A percentile compares a stretch with the other conserved stretches of the same genome.
Evolutionary conservation across 2,113 vertebrate species (phyloP).

Genomic region (Eonycteris spelaea): DNA sequence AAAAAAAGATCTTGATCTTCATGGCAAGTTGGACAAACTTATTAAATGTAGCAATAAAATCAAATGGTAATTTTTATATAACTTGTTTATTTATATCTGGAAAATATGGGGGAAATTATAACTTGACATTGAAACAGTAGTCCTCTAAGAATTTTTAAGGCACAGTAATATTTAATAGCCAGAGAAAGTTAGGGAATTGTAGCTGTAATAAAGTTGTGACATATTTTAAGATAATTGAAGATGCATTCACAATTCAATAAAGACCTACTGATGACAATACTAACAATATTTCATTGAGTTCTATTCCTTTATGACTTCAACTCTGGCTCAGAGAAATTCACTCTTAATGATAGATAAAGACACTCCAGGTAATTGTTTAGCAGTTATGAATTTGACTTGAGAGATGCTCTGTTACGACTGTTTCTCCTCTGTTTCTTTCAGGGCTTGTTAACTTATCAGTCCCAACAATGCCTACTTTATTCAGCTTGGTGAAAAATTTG

Average conservation of each 20-base stretch:
- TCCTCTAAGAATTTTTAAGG: conserved; percentile 24
- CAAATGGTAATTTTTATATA: not conserved
- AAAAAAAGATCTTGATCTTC: not conserved
- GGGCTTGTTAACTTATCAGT: not conserved
- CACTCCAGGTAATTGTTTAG: not conserved
- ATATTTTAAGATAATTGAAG: conserved; percentile 25
- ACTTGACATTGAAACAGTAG: conserved; percentile 14
- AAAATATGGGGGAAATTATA: not conserved
- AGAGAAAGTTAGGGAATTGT: not conserved
- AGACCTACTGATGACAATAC: conserved; percentile 6
- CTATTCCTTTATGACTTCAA: not conserved
- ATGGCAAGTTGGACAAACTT: not conserved
- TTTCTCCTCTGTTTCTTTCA: not conserved
- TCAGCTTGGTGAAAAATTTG: not conserved
- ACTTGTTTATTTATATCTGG: not conserved
- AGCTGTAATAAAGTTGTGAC: conserved; percentile 14
- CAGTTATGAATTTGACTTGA: not conserved
- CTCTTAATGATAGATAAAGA: not conserved
- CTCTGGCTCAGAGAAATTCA: not conserved
- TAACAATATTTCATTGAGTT: conserved; percentile 32
- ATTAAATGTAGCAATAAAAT: not conserved
- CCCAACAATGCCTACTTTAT: not conserved
- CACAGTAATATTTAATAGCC: not conserved
- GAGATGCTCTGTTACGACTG: not conserved
- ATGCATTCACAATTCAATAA: conserved; percentile 30